Conservation (phyloP, 2,888 invertebrate species). For the Volucella inanis region DNA sequence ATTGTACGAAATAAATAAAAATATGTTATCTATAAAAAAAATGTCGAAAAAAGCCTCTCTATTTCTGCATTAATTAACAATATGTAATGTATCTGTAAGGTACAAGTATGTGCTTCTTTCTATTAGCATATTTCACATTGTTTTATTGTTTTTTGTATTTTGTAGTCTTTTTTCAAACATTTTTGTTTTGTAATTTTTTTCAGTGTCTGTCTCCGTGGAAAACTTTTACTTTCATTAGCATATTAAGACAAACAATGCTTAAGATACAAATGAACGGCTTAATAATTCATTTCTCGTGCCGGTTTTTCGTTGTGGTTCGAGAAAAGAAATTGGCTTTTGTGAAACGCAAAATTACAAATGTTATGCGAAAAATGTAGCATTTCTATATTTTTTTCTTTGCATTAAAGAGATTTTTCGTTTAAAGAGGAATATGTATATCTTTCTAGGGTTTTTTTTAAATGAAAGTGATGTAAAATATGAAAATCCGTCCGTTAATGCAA, state of each 20-base stretch:
- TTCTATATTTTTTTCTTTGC: too few species aligned
- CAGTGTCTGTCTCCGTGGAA: constrained; percentile 24
- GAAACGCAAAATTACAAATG: not conserved
- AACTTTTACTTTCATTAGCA: constrained; percentile 57
- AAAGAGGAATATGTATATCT: too few species aligned
- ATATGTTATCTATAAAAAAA: too few species aligned
- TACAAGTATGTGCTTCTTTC: too few species aligned
- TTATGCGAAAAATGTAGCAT: not conserved
- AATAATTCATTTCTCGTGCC: constrained; percentile 19
- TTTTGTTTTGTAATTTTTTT: constrained; percentile 4
- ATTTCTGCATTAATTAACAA: too few species aligned
- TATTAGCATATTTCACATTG: not conserved
- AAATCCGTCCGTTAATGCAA: too few species aligned
- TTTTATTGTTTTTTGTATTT: not conserved
- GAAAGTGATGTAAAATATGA: too few species aligned
- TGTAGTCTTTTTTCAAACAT: not conserved
- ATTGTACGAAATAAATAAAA: too few species aligned
- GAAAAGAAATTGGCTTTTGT: not conserved
- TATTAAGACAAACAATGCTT: constrained; percentile 26
- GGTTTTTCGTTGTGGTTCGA: not conserved
- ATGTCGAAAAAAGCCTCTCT: too few species aligned
- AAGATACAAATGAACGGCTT: constrained; percentile 11
- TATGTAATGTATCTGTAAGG: too few species aligned
- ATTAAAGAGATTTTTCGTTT: too few species aligned
- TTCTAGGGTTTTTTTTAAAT: too few species aligned